Evolutionary conservation across 2,113 vertebrate species (phyloP).

Genomic region (Sardina pilchardus): DNA sequence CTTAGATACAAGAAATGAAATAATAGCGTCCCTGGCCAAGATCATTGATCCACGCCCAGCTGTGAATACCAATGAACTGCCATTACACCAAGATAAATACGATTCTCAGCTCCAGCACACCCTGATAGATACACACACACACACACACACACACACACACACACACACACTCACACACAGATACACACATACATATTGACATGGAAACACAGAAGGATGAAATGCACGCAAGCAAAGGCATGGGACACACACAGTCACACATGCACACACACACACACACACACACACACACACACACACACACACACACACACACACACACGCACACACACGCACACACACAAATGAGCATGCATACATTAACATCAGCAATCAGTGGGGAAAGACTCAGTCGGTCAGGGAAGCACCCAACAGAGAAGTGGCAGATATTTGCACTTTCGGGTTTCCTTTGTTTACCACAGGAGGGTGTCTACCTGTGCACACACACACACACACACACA

Average conservation of each 20-base stretch:
- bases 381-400: constrained; percentile 13
- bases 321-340: background rate
- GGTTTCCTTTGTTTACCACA: background rate
- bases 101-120: constrained; percentile 41
- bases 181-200: background rate
- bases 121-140: background rate
- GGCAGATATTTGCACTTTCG: background rate
- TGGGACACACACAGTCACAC: background rate
- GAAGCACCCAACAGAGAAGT: constrained; percentile 14
- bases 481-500: background rate
- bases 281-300: constrained; percentile 14
- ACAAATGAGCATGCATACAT: background rate
- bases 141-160: background rate
- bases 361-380: constrained; percentile 27
- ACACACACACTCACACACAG: background rate
- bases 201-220: too few species aligned
- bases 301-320: constrained; percentile 5
- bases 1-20: constrained; percentile 62
- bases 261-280: constrained; percentile 17
- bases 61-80: constrained; percentile 67
- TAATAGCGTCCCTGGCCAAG: constrained; percentile 55
- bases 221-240: too few species aligned
- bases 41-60: constrained; percentile 63
- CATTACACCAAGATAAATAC: constrained; percentile 60
- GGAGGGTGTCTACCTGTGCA: background rate